Conservation (phyloP, 1,140 invertebrate genomes). For the Eubasilissa regina region DNA sequence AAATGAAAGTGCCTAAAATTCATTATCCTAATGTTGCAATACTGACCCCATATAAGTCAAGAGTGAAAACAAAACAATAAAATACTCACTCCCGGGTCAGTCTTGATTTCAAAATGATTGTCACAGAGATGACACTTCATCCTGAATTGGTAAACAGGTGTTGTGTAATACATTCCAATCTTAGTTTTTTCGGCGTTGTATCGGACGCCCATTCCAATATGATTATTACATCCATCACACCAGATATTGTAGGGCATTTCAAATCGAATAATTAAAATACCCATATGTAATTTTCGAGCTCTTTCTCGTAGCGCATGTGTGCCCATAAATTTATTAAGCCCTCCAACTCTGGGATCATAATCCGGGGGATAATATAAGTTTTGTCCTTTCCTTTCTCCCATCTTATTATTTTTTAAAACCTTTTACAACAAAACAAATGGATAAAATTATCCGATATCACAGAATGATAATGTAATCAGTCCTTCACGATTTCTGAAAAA, state of each 20-base stretch:
- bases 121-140: conserved; percentile 99
- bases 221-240: conserved; percentile 98
- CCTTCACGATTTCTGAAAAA: too few species aligned
- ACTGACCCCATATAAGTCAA: not conserved
- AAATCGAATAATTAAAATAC: conserved; percentile 98
- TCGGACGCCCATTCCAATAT: conserved; percentile 98
- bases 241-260: conserved; percentile 99
- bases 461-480: too few species aligned
- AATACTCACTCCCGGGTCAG: conserved; percentile 93
- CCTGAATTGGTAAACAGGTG: conserved; percentile 97
- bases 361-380: conserved; percentile 99
- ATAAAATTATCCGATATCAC: too few species aligned
- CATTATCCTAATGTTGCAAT: too few species aligned
- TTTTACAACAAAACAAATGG: too few species aligned
- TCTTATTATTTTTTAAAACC: conserved; percentile 62
- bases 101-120: conserved; percentile 99
- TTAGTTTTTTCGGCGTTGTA: conserved; percentile 99
- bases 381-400: conserved; percentile 98
- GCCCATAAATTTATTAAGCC: conserved; percentile 94
- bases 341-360: conserved; percentile 94
- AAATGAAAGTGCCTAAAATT: too few species aligned
- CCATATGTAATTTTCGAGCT: conserved; percentile 93
- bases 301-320: conserved; percentile 97
- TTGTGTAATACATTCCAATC: conserved; percentile 98
- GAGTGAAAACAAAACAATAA: too few species aligned